Evolutionary conservation across 2,888 invertebrate species (phyloP).

Genomic region (Heterodera filipjevi): DNA sequence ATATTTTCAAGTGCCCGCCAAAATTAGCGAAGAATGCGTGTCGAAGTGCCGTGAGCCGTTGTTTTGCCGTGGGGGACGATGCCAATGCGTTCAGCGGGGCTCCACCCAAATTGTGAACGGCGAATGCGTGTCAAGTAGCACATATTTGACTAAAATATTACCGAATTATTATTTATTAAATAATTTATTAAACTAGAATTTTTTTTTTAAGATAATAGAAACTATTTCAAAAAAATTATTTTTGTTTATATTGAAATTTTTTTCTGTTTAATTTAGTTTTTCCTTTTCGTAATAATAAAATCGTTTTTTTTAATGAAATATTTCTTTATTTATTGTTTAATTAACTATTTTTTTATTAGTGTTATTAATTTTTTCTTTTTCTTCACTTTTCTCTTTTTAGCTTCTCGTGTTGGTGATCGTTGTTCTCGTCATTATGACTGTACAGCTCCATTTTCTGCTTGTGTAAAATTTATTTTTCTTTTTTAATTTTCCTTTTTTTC

Average conservation of each 20-base stretch:
- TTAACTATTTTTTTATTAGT: no score
- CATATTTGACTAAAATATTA: conserved; percentile 16
- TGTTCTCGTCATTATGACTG: conserved; percentile 64
- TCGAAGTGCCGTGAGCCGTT: conserved; percentile 63
- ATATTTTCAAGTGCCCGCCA: conserved; percentile 56
- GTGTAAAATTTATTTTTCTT: conserved; percentile 40
- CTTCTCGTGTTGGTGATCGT: conserved; percentile 61
- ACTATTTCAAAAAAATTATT: no score
- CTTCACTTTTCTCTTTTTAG: conserved; percentile 33
- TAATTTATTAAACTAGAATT: no score
- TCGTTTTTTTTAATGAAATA: no score
- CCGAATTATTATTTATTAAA: no score
- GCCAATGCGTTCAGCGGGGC: conserved; percentile 63
- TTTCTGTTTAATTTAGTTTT: no score
- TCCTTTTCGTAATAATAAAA: no score
- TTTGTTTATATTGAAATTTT: no score
- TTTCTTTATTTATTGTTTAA: no score
- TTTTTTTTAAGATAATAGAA: no score
- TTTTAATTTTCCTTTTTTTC: background rate
- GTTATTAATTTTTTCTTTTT: no score
- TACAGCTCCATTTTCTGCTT: conserved; percentile 63
- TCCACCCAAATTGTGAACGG: conserved; percentile 61
- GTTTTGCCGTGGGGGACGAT: conserved; percentile 62
- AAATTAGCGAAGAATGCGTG: conserved; percentile 57
- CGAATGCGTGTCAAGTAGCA: conserved; percentile 61